Conservation (phyloP, 2,113 vertebrate species). For the Vulpes vulpes region DNA sequence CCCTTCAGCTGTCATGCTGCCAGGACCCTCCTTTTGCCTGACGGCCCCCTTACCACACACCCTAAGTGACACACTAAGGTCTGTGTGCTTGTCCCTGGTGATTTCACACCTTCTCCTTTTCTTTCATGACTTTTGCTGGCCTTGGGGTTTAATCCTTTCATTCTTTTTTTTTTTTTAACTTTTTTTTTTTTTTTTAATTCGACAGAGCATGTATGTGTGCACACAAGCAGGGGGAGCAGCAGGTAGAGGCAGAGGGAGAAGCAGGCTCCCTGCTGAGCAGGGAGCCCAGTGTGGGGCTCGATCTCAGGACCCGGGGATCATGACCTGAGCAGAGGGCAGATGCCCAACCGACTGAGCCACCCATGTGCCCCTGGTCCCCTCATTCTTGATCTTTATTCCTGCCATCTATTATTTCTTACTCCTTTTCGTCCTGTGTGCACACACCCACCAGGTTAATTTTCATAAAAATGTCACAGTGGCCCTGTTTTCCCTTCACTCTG, state of each 20-base stretch:
- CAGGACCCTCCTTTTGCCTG: not conserved
- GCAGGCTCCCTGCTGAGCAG: too few species aligned
- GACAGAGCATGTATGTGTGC: too few species aligned
- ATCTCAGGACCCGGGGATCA: too few species aligned
- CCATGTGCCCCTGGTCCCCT: not conserved
- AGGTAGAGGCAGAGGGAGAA: too few species aligned
- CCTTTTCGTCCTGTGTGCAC: fast-evolving
- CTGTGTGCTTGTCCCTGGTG: fast-evolving
- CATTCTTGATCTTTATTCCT: not conserved
- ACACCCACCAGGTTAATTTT: not conserved
- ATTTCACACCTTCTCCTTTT: too few species aligned
- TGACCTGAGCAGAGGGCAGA: too few species aligned
- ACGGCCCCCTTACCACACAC: not conserved
- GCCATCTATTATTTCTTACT: fast-evolving
- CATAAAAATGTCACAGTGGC: not conserved
- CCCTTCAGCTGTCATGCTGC: too few species aligned
- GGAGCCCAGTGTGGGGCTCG: too few species aligned
- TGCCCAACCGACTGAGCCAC: too few species aligned
- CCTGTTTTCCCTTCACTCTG: not conserved
- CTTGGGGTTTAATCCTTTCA: fast-evolving
- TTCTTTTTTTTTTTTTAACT: too few species aligned
- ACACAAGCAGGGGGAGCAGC: too few species aligned
- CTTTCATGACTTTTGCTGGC: not conserved
- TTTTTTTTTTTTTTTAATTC: too few species aligned
- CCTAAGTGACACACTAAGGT: not conserved